A percentile compares a stretch with the other conserved stretches of the same genome.
These are phyloP conservation scores for Galeruca laticollis DNA, from an alignment of 2,888 invertebrate species.

Conservation along the genomic window DNA sequence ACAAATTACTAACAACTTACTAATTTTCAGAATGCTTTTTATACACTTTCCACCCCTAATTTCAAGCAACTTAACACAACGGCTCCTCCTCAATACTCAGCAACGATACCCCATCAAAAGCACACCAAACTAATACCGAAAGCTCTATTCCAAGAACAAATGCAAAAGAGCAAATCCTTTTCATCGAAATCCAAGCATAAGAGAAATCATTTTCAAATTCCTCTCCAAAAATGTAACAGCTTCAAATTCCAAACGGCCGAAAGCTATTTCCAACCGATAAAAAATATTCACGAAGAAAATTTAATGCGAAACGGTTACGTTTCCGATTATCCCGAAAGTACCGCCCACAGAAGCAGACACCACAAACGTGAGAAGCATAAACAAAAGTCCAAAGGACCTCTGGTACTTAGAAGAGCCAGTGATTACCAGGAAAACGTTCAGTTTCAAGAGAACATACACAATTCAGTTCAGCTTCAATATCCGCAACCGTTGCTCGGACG, in stretches of 20 bases:
- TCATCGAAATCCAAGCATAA: constrained; percentile 67
- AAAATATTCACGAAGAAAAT: constrained; percentile 71
- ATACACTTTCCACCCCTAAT: constrained; percentile 67
- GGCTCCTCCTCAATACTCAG: constrained; percentile 64
- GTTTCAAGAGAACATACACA: constrained; percentile 62
- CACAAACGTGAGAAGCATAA: constrained; percentile 59
- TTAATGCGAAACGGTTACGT: constrained; percentile 65
- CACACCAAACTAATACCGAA: constrained; percentile 67
- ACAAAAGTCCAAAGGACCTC: constrained; percentile 63
- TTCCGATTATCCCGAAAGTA: constrained; percentile 61
- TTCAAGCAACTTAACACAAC: constrained; percentile 74
- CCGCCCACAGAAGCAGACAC: constrained; percentile 51
- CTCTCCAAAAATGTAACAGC: constrained; percentile 75
- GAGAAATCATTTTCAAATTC: constrained; percentile 75
- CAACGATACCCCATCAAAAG: constrained; percentile 72
- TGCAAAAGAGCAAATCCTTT: constrained; percentile 65
- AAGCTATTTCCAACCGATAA: constrained; percentile 76
- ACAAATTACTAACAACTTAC: constrained; percentile 32
- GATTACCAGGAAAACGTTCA: constrained; percentile 62
- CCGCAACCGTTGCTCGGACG: constrained; percentile 63
- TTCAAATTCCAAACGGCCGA: constrained; percentile 69
- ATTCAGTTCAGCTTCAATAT: constrained; percentile 65
- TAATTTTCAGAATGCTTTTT: constrained; percentile 67
- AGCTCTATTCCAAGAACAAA: constrained; percentile 64
- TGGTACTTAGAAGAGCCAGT: constrained; percentile 61